Evolutionary conservation across 2,113 vertebrate genomes (phyloP), one percentile per base, ranked within the genome.

Genomic region (Scolopax mira): DNA sequence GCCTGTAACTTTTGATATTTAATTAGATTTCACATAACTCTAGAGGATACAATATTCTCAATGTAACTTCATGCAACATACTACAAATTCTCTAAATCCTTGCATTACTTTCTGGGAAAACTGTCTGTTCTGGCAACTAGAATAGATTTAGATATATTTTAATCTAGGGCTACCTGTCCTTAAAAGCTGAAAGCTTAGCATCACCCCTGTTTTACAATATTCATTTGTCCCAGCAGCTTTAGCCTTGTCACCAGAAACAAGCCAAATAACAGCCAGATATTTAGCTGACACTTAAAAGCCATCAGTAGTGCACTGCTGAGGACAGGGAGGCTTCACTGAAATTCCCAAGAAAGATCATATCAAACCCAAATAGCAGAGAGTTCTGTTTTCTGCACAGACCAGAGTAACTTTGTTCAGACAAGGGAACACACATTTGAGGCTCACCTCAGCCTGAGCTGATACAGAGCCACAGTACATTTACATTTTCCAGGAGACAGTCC

Each of bases 111-210:
- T 74, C 64, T 60, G 51, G 23, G 42, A 74, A 91, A 90, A 74
- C 37, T 42, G 37, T 49, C 35, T 79, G 27, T 80, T 95, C 15
- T 78, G 48, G 21, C 37, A 70, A 92, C 35, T 66, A 60, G 18
- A 78, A 83, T 41, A 48, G 60, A 88, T 92, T 94, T 95, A 92
- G 71, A 90, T 78, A 90, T 88, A 86, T 86, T 54, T 30, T 54
- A 84, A 75, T 48, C 87, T 87, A 87, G 35, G 25, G 48, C 39
- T 75, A 52, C 30, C 64, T 84, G 39, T 49, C 37, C 37, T 96
- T 55, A 90, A 62, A 78, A 89, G 18, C 41, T 78, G 86, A 94
- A 94, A 88, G 86, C 12, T 46, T 70, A 83, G 19, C 28, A 86
- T 65, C 37, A 48, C 22, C 28, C 84, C 64, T 3, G 41, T 73